These are phyloP conservation scores for Hafferia zeledoni DNA, from an alignment of 2,797 vertebrate species.

Conservation along the genomic window DNA sequence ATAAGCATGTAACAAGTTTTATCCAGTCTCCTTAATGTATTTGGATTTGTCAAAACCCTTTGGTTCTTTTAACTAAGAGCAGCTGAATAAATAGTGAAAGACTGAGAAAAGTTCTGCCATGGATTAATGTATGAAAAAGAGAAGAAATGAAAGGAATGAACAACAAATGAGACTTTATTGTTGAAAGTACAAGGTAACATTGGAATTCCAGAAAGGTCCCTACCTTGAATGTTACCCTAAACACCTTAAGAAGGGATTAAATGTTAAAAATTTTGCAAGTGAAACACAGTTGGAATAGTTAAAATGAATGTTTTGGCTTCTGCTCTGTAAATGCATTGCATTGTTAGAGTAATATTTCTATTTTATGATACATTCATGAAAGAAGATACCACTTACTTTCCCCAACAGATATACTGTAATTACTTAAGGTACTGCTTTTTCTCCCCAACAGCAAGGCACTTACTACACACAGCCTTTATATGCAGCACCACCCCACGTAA, in stretches of 20 bases:
- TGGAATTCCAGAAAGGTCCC: background rate
- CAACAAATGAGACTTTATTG: background rate
- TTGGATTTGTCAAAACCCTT: background rate
- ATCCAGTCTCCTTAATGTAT: background rate
- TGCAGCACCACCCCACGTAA: slow-evolving; percentile 95
- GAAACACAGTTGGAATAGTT: background rate
- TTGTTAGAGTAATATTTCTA: background rate
- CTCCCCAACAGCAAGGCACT: slow-evolving; percentile 88
- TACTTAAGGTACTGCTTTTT: background rate
- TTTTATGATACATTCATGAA: background rate
- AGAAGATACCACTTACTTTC: background rate
- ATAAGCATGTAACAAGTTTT: background rate
- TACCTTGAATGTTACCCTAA: background rate
- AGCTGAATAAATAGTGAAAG: background rate
- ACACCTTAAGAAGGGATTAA: background rate
- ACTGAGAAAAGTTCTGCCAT: background rate
- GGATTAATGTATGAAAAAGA: background rate
- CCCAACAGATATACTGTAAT: background rate
- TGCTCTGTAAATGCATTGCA: background rate
- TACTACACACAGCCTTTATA: slow-evolving; percentile 98
- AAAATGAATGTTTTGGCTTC: background rate
- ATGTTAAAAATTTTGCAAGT: background rate
- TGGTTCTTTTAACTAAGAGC: background rate
- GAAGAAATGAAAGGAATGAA: background rate
- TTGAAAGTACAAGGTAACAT: background rate